A percentile compares a stretch with the other conserved stretches of the same genome.
Evolutionary conservation across 2,888 invertebrate genomes (phyloP).

Genomic region (Subacronicta megacephala): DNA sequence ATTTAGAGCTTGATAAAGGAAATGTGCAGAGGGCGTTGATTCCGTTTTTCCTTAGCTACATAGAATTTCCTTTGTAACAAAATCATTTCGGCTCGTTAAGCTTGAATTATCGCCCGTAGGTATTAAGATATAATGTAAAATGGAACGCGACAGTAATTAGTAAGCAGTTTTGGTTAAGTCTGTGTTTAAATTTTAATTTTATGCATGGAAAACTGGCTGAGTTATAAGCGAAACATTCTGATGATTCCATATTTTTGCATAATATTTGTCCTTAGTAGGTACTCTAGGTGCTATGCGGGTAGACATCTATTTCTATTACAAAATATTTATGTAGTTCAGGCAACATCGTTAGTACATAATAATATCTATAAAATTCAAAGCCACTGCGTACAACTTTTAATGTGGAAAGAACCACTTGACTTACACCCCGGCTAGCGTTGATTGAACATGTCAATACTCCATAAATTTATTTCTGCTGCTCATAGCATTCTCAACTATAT

Average conservation of each 20-base stretch:
- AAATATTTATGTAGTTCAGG: not conserved
- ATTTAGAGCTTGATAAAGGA: conserved; percentile 56
- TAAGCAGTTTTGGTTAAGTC: conserved; percentile 20
- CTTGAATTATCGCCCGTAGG: conserved; percentile 40
- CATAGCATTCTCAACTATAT: conserved; percentile 9
- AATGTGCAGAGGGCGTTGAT: conserved; percentile 54
- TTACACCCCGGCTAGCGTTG: conserved; percentile 62
- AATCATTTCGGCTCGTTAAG: conserved; percentile 45
- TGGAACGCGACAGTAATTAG: conserved; percentile 37
- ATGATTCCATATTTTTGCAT: conserved; percentile 1
- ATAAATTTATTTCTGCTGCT: conserved; percentile 52
- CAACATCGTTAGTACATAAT: conserved; percentile 24
- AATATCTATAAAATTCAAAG: conserved; percentile 35
- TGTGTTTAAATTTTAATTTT: conserved; percentile 20
- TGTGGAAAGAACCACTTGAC: conserved; percentile 63
- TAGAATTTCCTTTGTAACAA: conserved; percentile 23
- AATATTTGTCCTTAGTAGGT: conserved; percentile 1
- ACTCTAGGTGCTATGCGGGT: conserved; percentile 34
- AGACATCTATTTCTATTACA: conserved; percentile 8
- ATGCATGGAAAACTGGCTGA: conserved; percentile 3
- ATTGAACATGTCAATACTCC: conserved; percentile 71
- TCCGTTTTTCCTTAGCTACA: conserved; percentile 20
- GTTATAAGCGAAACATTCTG: conserved; percentile 15
- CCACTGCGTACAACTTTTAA: conserved; percentile 55
- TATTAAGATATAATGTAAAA: conserved; percentile 41